Evolutionary conservation across 1,140 invertebrate species (phyloP).

Genomic region (Pollicipes pollicipes): DNA sequence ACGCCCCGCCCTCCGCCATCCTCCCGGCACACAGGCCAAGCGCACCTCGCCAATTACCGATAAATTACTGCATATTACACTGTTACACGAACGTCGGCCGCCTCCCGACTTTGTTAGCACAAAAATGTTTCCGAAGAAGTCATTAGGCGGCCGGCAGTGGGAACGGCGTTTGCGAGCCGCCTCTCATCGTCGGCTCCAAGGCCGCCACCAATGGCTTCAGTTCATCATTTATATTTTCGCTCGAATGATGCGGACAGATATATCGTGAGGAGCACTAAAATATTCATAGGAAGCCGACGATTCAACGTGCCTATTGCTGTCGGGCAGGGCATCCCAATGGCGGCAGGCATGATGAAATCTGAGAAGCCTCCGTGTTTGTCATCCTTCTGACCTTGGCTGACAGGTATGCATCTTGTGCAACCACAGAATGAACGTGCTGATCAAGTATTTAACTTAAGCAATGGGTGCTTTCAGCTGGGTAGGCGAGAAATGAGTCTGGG

Average conservation of each 20-base stretch:
- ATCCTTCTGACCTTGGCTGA: too few relatives aligned
- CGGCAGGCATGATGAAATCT: too few relatives aligned
- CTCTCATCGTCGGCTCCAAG: neutral
- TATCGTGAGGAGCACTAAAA: neutral
- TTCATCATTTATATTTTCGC: neutral
- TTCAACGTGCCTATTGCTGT: too few relatives aligned
- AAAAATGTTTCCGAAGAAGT: constrained; percentile 2
- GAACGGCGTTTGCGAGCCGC: neutral
- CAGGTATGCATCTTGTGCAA: too few relatives aligned
- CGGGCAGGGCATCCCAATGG: too few relatives aligned
- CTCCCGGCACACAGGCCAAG: too few relatives aligned
- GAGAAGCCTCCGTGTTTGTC: too few relatives aligned
- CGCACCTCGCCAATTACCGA: neutral
- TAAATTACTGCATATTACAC: constrained; percentile 2
- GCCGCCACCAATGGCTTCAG: neutral
- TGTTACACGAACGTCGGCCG: neutral
- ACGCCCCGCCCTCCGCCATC: neutral
- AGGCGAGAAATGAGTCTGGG: too few relatives aligned
- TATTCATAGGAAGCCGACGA: constrained; percentile 2
- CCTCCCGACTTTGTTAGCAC: neutral
- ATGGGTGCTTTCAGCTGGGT: too few relatives aligned
- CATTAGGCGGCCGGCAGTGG: neutral
- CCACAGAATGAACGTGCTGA: too few relatives aligned
- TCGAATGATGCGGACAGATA: neutral
- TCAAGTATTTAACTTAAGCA: too few relatives aligned